A percentile compares a stretch with the other conserved stretches of the same genome.
Evolutionary conservation across 2,113 vertebrate species (phyloP).

Genomic region (Spermophilus dauricus): DNA sequence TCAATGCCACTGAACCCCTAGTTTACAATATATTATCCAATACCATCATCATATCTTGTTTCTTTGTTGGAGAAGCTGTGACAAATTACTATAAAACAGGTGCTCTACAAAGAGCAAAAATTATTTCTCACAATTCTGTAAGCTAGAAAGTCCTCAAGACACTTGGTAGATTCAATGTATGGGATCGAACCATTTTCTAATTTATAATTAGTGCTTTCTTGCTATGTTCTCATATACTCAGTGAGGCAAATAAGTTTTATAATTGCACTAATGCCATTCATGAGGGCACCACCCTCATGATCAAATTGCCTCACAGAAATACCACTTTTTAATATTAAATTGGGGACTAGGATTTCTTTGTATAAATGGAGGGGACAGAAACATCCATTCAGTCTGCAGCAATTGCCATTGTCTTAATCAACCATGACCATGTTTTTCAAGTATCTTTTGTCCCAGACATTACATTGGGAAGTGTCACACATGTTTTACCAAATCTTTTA

Average conservation of each 20-base stretch:
- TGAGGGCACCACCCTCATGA: background rate
- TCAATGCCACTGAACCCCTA: too few relatives aligned
- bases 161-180: background rate
- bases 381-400: background rate
- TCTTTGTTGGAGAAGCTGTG: background rate
- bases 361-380: background rate
- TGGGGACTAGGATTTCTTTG: background rate
- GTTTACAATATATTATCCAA: background rate
- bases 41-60: background rate
- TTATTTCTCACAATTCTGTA: background rate
- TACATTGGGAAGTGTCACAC: background rate
- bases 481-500: background rate
- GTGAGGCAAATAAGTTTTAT: background rate
- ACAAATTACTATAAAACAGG: background rate
- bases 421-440: background rate
- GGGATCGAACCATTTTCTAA: background rate
- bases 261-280: background rate
- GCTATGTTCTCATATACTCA: background rate
- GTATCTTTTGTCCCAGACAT: background rate
- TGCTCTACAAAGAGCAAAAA: background rate
- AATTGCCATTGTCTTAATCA: background rate
- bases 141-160: background rate
- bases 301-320: background rate
- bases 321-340: background rate
- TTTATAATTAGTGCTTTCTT: background rate